Evolutionary conservation across 2,113 vertebrate genomes (phyloP).

Genomic region (Strix uralensis): DNA sequence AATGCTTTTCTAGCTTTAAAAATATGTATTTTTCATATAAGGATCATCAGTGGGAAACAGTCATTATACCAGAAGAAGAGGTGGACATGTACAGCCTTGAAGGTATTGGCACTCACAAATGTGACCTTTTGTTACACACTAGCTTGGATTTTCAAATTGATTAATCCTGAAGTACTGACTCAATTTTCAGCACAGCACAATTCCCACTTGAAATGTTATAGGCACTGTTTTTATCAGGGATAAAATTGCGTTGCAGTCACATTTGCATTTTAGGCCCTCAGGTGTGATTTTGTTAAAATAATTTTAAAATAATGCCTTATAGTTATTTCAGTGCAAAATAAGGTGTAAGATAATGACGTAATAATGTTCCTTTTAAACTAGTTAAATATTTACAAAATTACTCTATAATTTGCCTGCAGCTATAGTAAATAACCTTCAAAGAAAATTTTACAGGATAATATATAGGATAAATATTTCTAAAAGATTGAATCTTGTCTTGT

Average conservation of each 20-base stretch:
- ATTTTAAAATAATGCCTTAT: background rate
- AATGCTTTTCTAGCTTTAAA: background rate
- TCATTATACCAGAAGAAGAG: constrained; percentile 84
- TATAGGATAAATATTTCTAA: background rate
- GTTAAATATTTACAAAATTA: background rate
- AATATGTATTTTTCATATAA: constrained; percentile 56
- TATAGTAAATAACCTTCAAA: background rate
- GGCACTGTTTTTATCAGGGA: background rate
- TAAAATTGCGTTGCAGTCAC: background rate
- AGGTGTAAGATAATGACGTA: background rate
- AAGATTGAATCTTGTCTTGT: background rate
- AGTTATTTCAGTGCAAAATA: background rate
- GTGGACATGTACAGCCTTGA: constrained; percentile 82
- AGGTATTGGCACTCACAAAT: constrained; percentile 74
- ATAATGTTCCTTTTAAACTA: background rate
- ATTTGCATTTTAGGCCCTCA: background rate
- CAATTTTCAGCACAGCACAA: background rate
- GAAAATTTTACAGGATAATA: background rate
- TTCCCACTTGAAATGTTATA: background rate
- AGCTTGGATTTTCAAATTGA: background rate
- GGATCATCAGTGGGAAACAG: constrained; percentile 91
- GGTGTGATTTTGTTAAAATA: background rate
- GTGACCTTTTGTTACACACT: background rate
- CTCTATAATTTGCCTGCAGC: background rate
- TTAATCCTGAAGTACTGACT: background rate